A percentile compares a stretch with the other conserved stretches of the same genome.
Evolutionary conservation across 2,888 invertebrate genomes (phyloP).

Genomic region (Morpho helenor): DNA sequence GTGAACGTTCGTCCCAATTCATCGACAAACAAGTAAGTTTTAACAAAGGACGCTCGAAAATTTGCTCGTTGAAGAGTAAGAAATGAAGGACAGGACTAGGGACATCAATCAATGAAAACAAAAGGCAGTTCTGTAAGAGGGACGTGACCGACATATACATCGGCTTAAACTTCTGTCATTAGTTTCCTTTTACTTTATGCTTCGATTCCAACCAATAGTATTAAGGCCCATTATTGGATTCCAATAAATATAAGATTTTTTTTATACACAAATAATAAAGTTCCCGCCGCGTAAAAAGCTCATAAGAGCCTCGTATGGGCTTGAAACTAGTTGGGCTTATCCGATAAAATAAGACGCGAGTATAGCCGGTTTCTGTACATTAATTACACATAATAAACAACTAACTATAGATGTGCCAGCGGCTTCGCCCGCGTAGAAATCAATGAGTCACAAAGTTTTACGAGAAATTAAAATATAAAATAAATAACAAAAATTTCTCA

Average conservation of each 20-base stretch:
- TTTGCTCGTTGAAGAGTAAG: conserved; percentile 31
- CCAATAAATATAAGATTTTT: conserved; percentile 7
- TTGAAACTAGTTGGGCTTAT: no score
- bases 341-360: no score
- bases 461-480: no score
- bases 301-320: no score
- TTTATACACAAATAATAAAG: not conserved
- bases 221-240: conserved; percentile 11
- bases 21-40: conserved; percentile 39
- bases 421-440: no score
- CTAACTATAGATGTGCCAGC: no score
- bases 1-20: conserved; percentile 39
- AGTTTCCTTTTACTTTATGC: conserved; percentile 29
- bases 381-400: no score
- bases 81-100: conserved; percentile 41
- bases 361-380: no score
- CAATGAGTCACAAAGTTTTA: no score
- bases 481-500: not conserved
- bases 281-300: no score
- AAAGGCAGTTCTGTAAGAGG: conserved; percentile 39
- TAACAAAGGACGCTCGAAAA: conserved; percentile 37
- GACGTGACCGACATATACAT: conserved; percentile 35
- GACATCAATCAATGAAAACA: conserved; percentile 51
- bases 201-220: conserved; percentile 20
- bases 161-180: conserved; percentile 30